phyloP scores from a whole-genome alignment of 2,888 invertebrate genomes.

The Pelosia muscerda region DNA sequence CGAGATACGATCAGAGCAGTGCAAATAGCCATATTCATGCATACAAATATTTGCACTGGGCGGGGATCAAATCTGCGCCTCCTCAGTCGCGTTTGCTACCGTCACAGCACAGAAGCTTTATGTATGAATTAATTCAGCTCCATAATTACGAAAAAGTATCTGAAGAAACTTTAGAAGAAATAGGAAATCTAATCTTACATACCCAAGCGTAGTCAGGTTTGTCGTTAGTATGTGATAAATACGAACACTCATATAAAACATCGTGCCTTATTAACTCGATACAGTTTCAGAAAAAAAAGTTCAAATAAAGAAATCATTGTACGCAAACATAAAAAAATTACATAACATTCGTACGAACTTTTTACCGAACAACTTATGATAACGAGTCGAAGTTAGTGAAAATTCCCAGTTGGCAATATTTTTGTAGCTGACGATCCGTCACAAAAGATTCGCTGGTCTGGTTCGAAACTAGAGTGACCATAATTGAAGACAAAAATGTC shows the following conservation, averaged over 20 bases:
- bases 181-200: too few relatives aligned
- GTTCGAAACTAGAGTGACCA: conserved; percentile 17
- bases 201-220: too few relatives aligned
- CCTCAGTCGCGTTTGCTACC: too few relatives aligned
- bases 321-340: conserved; percentile 10
- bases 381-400: conserved; percentile 23
- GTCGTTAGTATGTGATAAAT: too few relatives aligned
- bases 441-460: conserved; percentile 29
- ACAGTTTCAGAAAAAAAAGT: not conserved
- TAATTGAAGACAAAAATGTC: too few relatives aligned
- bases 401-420: conserved; percentile 26
- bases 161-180: too few relatives aligned
- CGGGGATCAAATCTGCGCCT: too few relatives aligned
- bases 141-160: not conserved
- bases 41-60: too few relatives aligned
- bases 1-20: too few relatives aligned
- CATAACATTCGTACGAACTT: conserved; percentile 16
- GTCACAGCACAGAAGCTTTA: too few relatives aligned
- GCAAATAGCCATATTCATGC: too few relatives aligned
- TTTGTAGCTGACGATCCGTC: conserved; percentile 31
- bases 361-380: conserved; percentile 27
- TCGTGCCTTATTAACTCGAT: not conserved
- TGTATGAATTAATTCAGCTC: not conserved
- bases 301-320: conserved; percentile 7
- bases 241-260: not conserved